These are phyloP conservation scores for Bradypodion pumilum DNA, from an alignment of 2,797 vertebrate genomes.

Conservation along the genomic window DNA sequence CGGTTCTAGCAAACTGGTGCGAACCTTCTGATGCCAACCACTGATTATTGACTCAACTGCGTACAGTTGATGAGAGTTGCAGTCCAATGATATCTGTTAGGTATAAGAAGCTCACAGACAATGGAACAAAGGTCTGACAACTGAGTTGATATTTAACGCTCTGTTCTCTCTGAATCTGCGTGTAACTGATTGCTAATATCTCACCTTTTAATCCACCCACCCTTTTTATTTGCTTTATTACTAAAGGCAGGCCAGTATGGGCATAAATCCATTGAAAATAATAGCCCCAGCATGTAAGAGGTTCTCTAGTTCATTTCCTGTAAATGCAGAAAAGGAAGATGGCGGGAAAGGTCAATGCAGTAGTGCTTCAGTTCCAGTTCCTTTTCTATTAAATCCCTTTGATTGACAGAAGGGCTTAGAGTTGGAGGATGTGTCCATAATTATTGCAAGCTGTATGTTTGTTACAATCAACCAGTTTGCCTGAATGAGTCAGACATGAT, in stretches of 20 bases:
- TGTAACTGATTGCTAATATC: background rate
- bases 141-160: background rate
- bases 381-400: background rate
- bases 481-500: constrained; percentile 3
- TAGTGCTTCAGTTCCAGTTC: background rate
- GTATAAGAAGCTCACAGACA: no score
- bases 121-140: no score
- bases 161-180: background rate
- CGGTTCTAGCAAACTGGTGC: no score
- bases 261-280: background rate
- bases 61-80: no score
- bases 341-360: background rate
- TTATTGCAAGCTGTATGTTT: constrained; percentile 20
- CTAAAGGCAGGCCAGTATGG: background rate
- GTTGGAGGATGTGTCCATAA: background rate
- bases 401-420: background rate
- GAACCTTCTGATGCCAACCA: no score
- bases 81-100: no score
- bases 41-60: no score
- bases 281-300: background rate
- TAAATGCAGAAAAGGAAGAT: no score
- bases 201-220: background rate
- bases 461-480: background rate
- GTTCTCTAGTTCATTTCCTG: background rate
- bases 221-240: background rate